A percentile compares a stretch with the other conserved stretches of the same genome.
These are phyloP conservation scores for Oithona nana DNA, from an alignment of 2,888 invertebrate species.

Conservation along the genomic window DNA sequence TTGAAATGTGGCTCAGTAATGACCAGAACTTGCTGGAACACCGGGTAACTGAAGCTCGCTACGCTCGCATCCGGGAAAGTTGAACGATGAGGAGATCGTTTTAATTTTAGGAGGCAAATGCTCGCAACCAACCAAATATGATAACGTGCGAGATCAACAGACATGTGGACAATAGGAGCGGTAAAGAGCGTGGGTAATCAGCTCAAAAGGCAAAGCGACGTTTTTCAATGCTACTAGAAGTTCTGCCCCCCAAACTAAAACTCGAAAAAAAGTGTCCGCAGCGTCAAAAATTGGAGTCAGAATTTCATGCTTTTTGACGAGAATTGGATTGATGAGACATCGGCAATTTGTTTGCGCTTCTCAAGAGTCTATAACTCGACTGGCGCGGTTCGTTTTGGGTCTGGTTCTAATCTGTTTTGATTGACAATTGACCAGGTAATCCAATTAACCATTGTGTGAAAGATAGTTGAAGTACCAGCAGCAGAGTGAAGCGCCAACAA, in stretches of 20 bases:
- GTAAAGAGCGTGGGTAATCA: neutral
- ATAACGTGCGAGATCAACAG: neutral
- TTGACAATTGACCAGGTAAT: neutral
- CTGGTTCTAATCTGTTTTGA: too few species aligned
- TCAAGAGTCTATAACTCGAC: too few species aligned
- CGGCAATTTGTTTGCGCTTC: neutral
- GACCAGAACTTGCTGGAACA: too few species aligned
- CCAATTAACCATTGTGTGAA: neutral
- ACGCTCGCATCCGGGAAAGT: neutral
- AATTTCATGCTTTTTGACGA: too few species aligned
- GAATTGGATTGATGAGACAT: neutral
- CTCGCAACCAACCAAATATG: neutral
- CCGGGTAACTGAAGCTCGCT: too few species aligned
- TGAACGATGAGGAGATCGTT: neutral
- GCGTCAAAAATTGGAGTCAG: neutral
- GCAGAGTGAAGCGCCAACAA: too few species aligned
- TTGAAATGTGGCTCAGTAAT: too few species aligned
- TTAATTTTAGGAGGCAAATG: too few species aligned
- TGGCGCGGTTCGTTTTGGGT: too few species aligned
- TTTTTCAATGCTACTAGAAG: neutral
- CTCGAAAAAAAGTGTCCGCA: neutral
- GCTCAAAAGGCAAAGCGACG: neutral
- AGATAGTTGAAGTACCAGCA: too few species aligned
- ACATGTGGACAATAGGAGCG: neutral
- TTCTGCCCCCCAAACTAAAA: neutral